Evolutionary conservation across 2,888 invertebrate species (phyloP), one percentile per base, ranked within the genome.

Genomic region (Mellilla xanthometata): DNA sequence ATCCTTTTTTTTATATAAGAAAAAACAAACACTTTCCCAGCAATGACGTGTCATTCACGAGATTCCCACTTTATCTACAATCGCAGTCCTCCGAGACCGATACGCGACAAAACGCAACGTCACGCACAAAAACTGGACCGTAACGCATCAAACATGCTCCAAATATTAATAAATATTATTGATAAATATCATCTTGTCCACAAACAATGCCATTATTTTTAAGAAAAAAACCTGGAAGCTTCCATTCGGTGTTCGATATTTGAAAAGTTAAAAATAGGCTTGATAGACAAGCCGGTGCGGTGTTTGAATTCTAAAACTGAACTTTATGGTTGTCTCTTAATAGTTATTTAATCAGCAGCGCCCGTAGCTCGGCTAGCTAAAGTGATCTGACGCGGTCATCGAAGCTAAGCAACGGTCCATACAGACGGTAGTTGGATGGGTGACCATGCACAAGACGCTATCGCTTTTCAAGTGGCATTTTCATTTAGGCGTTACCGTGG

Each of bases 151-250:
- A 70, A 71, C 71, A 70, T 65, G 68, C 74, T 71, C 68, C 69
- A 72, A 76, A 82, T 78, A 68, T n/a, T 59, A 69, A n/a, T n/a
- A 71, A 80, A 81, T 81, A 68, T 65, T 70, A 72, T 72, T 76
- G 77, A 83, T 83, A 78, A 80, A 83, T 81, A 78, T 68, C 69
- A 72, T 74, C 78, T 75, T 81, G 83, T 84, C 79, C 77, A 75
- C 86, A 80, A 80, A 88, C 88, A 88, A 88, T 88, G 81, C 77
- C 61, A 83, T 81, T 83, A 81, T 86, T 81, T n/a, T n/a, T 68
- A 58, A 66, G 77, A 83, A 82, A 88, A 80, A 81, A 81, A 81
- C 72, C 75, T 75, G 65, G 59, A 68, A 58, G 70, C 76, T 75
- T 71, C 77, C 68, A 72, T 72, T 73, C 65, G 65, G 68, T 71